These are phyloP conservation scores for Meloidogyne hapla DNA, from an alignment of 1,140 invertebrate species.

Conservation along the genomic window DNA sequence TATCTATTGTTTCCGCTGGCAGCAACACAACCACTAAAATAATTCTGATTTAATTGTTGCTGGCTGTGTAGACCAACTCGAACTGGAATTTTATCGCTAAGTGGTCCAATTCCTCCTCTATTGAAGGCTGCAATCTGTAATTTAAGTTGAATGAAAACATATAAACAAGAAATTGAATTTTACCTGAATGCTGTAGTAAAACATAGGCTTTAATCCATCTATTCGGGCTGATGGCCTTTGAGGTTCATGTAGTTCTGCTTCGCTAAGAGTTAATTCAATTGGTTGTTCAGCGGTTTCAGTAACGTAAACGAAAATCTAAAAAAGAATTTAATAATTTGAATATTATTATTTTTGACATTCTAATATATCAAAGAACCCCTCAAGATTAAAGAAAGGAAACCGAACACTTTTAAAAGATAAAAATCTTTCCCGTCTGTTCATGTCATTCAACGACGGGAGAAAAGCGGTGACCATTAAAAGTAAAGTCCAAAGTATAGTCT, in stretches of 20 bases:
- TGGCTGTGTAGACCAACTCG: slow-evolving; percentile 29
- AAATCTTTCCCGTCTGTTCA: not conserved
- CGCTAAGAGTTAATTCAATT: slow-evolving; percentile 22
- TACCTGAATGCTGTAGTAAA: slow-evolving; percentile 43
- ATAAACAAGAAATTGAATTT: not conserved
- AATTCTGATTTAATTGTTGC: slow-evolving; percentile 18
- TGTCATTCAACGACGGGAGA: no score
- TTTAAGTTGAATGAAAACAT: not conserved
- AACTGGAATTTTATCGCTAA: slow-evolving; percentile 30
- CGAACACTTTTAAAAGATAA: not conserved
- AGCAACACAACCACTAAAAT: not conserved
- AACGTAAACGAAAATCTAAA: slow-evolving; percentile 34
- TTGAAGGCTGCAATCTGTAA: slow-evolving; percentile 41
- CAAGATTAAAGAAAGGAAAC: no score
- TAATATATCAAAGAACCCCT: no score
- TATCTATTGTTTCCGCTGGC: not conserved
- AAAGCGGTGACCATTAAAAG: no score
- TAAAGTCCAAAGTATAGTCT: no score
- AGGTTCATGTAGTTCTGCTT: slow-evolving; percentile 37
- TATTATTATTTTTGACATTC: not conserved
- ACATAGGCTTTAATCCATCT: slow-evolving; percentile 46
- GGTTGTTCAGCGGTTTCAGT: slow-evolving; percentile 38
- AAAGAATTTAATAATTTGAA: not conserved
- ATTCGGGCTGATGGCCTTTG: slow-evolving; percentile 36
- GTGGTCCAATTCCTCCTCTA: slow-evolving; percentile 29